These are phyloP conservation scores for Rostratula benghalensis DNA, from an alignment of 2,113 vertebrate species.

Conservation along the genomic window DNA sequence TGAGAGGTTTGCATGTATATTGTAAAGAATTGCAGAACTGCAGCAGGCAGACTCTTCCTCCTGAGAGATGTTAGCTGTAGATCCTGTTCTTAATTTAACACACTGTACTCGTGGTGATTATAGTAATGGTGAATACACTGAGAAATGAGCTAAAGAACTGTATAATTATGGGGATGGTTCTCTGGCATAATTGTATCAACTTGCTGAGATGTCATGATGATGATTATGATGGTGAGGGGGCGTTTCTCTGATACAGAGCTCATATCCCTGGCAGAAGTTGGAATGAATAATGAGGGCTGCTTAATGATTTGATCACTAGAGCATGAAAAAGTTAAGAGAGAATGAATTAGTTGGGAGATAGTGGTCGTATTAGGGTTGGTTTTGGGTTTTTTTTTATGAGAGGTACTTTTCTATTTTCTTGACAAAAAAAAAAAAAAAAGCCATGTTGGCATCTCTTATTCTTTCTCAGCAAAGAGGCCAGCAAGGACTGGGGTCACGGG, in stretches of 20 bases:
- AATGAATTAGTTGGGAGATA: constrained; percentile 40
- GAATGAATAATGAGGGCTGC: constrained; percentile 71
- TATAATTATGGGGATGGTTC: constrained; percentile 62
- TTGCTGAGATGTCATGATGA: constrained; percentile 57
- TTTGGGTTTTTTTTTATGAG: constrained; percentile 4
- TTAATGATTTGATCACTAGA: constrained; percentile 72
- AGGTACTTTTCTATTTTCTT: constrained; percentile 32
- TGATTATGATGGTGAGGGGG: constrained; percentile 56
- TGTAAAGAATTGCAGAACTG: constrained; percentile 41
- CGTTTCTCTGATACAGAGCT: constrained; percentile 64
- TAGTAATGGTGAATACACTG: constrained; percentile 68
- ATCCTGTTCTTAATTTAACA: constrained; percentile 77
- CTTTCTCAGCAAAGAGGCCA: neutral
- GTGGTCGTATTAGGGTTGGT: neutral
- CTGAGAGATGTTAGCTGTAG: constrained; percentile 48
- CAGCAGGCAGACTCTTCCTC: constrained; percentile 60
- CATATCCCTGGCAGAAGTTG: constrained; percentile 61
- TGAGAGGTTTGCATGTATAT: constrained; percentile 49
- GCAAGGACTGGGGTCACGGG: neutral
- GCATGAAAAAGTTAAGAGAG: constrained; percentile 52
- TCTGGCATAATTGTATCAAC: constrained; percentile 67
- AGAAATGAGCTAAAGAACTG: constrained; percentile 61
- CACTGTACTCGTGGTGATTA: constrained; percentile 64
- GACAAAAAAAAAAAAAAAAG: neutral
- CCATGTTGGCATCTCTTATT: neutral